phyloP scores from a whole-genome alignment of 1,140 invertebrate genomes.

The Acromyrmex charruanus region DNA sequence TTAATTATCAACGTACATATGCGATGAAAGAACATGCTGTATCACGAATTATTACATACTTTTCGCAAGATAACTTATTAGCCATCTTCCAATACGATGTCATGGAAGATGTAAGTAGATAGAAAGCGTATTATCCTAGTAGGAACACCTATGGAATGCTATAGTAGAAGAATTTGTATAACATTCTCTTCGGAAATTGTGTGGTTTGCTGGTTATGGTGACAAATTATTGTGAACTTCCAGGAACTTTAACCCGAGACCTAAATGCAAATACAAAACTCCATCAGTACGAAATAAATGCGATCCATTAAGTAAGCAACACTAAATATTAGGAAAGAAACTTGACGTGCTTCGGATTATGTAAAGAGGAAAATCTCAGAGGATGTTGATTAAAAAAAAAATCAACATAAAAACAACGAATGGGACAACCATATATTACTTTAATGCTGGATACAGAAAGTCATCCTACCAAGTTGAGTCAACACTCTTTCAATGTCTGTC shows the following conservation, averaged over 20 bases:
- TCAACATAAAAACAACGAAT: background rate
- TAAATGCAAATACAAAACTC: constrained; percentile 45
- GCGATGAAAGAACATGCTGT: constrained; percentile 7
- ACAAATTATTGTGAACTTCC: constrained; percentile 52
- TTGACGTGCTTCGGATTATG: constrained; percentile 21
- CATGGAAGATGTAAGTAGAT: constrained; percentile 39
- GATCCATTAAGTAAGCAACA: background rate
- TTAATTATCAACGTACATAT: constrained; percentile 1
- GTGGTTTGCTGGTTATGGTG: constrained; percentile 20
- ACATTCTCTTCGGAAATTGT: constrained; percentile 18
- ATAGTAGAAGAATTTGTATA: constrained; percentile 17
- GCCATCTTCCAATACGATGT: constrained; percentile 27
- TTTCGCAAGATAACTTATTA: constrained; percentile 35
- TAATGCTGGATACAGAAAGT: background rate
- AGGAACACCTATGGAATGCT: constrained; percentile 15
- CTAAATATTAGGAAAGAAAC: background rate
- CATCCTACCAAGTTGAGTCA: constrained; percentile 92
- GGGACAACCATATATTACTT: background rate
- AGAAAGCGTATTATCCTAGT: constrained; percentile 34
- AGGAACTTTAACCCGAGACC: constrained; percentile 22
- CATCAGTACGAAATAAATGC: constrained; percentile 25
- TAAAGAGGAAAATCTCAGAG: background rate
- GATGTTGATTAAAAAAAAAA: background rate
- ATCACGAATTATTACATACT: constrained; percentile 44
- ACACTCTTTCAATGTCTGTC: constrained; percentile 91